These are phyloP conservation scores for Panthera leo DNA, from an alignment of 2,113 vertebrate species.

Conservation along the genomic window DNA sequence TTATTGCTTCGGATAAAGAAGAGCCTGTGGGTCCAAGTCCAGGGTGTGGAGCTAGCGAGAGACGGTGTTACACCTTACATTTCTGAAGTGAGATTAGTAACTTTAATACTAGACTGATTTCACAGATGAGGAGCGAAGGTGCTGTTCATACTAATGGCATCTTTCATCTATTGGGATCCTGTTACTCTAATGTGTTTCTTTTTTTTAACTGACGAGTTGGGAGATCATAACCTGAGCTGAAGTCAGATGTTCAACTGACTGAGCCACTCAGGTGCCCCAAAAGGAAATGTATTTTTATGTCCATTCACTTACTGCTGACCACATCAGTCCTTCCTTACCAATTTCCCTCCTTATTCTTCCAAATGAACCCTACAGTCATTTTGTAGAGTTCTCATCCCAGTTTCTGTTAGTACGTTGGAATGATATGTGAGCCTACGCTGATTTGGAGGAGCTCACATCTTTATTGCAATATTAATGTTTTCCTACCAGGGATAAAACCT, in stretches of 20 bases:
- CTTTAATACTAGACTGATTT: not conserved
- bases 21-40: not conserved
- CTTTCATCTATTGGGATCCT: not conserved
- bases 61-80: not conserved
- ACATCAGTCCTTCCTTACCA: not conserved
- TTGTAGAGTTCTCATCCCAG: not conserved
- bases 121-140: not conserved
- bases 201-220: not conserved
- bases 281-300: not conserved
- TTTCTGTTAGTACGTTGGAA: not conserved
- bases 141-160: not conserved
- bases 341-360: not conserved
- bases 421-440: not conserved
- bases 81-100: not conserved
- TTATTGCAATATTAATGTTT: not conserved
- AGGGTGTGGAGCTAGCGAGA: not conserved
- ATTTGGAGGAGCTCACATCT: not conserved
- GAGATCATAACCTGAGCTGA: no score
- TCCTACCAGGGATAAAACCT: not conserved
- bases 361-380: not conserved
- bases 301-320: not conserved
- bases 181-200: not conserved
- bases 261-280: no score
- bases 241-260: no score
- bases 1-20: not conserved